Conservation (phyloP, 2,113 vertebrate species). For the Emydocephalus ijimae region DNA sequence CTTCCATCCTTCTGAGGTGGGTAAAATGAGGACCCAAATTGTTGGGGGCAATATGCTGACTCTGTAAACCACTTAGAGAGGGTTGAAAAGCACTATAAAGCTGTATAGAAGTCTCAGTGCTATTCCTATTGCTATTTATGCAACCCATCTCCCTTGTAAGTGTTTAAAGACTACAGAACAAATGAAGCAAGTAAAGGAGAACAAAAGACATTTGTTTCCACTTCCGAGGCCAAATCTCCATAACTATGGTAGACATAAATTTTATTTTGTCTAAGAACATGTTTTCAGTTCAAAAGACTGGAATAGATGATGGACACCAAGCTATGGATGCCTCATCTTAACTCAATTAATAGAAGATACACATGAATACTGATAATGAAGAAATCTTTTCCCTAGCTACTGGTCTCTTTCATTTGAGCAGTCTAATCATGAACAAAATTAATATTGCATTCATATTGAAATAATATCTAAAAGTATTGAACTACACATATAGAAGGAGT, state of each 20-base stretch:
- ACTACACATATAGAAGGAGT: background rate
- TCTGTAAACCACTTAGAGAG: no score
- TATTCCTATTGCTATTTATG: background rate
- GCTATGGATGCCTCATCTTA: background rate
- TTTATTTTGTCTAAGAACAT: background rate
- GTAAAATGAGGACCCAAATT: no score
- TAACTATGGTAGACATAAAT: background rate
- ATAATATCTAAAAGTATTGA: background rate
- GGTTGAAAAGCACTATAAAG: no score
- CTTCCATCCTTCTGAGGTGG: no score
- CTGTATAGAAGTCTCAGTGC: no score
- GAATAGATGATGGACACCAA: background rate
- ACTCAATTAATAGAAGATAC: background rate
- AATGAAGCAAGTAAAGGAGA: background rate
- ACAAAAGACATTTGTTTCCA: background rate
- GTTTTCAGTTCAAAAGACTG: background rate
- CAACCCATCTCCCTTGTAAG: background rate
- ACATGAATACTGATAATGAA: background rate
- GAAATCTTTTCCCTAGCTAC: background rate
- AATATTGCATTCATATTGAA: background rate
- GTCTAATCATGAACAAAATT: background rate
- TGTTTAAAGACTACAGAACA: background rate
- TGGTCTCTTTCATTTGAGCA: background rate
- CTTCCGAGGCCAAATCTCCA: background rate
- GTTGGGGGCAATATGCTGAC: no score